Evolutionary conservation across 2,113 vertebrate species (phyloP).

Genomic region (Falco punctatus): DNA sequence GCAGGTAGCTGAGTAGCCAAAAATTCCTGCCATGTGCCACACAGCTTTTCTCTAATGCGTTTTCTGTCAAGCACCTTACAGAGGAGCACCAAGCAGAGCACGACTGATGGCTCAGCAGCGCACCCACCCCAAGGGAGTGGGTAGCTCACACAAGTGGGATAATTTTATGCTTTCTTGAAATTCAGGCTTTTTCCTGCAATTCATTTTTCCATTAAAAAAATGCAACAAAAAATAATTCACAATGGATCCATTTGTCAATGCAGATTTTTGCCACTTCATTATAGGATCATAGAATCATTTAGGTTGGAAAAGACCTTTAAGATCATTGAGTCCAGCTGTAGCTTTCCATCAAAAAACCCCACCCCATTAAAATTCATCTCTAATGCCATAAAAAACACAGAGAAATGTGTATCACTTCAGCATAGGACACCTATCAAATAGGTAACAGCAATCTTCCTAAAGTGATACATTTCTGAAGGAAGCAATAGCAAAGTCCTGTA

Average conservation of each 20-base stretch:
- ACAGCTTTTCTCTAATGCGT: neutral
- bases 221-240: neutral
- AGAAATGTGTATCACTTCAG: neutral
- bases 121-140: neutral
- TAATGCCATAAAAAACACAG: neutral
- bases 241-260: neutral
- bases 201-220: neutral
- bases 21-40: neutral
- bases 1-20: neutral
- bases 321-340: neutral
- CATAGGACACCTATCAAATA: neutral
- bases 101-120: neutral
- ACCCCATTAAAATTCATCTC: neutral
- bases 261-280: neutral
- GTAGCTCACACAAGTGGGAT: neutral
- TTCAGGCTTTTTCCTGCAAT: neutral
- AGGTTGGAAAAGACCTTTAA: neutral
- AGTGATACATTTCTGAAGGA: neutral
- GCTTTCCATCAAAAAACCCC: fast-evolving
- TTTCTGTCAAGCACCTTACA: neutral
- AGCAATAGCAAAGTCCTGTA: neutral
- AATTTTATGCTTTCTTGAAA: neutral
- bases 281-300: too few relatives aligned
- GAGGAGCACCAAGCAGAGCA: neutral
- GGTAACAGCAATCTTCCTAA: neutral